These are phyloP conservation scores for Passer domesticus DNA, from an alignment of 2,113 vertebrate species.

Conservation along the genomic window DNA sequence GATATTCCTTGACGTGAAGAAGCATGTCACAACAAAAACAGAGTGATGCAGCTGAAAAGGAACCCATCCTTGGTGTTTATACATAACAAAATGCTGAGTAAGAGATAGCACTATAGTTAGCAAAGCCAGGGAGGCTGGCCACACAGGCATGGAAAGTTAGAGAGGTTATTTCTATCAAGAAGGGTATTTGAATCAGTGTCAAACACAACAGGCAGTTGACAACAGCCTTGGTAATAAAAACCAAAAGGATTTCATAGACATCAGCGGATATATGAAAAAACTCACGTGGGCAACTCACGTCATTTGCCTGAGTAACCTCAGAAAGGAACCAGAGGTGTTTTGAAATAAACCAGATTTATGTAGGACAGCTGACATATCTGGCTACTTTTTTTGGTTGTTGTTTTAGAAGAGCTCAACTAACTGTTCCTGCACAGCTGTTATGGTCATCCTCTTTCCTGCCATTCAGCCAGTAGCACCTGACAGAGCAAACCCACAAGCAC, in stretches of 20 bases:
- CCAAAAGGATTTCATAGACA: not conserved
- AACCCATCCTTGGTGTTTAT: slow-evolving; percentile 42
- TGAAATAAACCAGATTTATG: slow-evolving; percentile 40
- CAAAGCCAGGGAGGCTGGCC: not conserved
- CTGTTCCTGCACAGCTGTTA: slow-evolving; percentile 5
- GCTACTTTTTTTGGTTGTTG: not conserved
- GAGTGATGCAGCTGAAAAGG: slow-evolving; percentile 39
- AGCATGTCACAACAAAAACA: slow-evolving; percentile 29
- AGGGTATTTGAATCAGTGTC: slow-evolving; percentile 7
- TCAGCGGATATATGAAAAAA: not conserved
- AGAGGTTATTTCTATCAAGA: slow-evolving; percentile 8
- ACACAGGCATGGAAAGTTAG: not conserved
- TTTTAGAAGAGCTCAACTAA: slow-evolving; percentile 15
- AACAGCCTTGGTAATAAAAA: not conserved
- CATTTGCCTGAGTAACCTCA: not conserved
- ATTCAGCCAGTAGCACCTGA: not conserved
- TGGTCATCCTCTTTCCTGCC: not conserved
- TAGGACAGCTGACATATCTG: slow-evolving; percentile 3
- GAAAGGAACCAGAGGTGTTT: not conserved
- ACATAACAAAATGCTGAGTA: slow-evolving; percentile 53
- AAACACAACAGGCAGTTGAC: not conserved
- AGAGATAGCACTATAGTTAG: slow-evolving; percentile 32
- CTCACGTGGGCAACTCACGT: not conserved
- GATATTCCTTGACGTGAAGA: slow-evolving; percentile 12
- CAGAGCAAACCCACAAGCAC: not conserved